phyloP scores from a whole-genome alignment of 2,888 invertebrate genomes.

The Leptopilina myrica region DNA sequence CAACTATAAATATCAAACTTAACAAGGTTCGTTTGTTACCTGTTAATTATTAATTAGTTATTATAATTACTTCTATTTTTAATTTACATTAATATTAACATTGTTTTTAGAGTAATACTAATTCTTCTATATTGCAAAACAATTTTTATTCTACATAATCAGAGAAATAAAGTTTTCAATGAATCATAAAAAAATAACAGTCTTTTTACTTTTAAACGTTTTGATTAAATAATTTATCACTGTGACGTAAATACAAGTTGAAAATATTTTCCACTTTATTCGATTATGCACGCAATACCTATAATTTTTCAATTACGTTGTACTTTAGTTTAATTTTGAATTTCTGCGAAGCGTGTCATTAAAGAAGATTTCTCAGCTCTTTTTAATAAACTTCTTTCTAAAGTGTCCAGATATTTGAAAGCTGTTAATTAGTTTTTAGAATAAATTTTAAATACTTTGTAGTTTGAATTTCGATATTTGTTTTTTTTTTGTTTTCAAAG shows the following conservation, averaged over 20 bases:
- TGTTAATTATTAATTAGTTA: too few relatives aligned
- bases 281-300: conserved; percentile 8
- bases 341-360: background rate
- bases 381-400: background rate
- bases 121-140: too few relatives aligned
- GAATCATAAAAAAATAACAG: too few relatives aligned
- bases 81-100: too few relatives aligned
- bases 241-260: conserved; percentile 1
- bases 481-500: conserved; percentile 46
- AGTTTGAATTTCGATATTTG: conserved; percentile 11
- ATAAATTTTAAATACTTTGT: too few relatives aligned
- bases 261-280: background rate
- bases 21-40: background rate
- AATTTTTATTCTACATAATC: too few relatives aligned
- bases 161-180: too few relatives aligned
- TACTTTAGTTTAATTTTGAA: conserved; percentile 1
- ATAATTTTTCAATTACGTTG: conserved; percentile 4
- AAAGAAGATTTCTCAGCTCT: background rate
- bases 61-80: too few relatives aligned
- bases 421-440: background rate
- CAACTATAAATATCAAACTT: background rate
- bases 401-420: background rate
- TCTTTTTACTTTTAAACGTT: background rate
- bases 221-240: background rate
- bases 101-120: too few relatives aligned